Conservation (phyloP, 37 sponge, comb jelly and placozoan species). For the Spongilla lacustris region DNA sequence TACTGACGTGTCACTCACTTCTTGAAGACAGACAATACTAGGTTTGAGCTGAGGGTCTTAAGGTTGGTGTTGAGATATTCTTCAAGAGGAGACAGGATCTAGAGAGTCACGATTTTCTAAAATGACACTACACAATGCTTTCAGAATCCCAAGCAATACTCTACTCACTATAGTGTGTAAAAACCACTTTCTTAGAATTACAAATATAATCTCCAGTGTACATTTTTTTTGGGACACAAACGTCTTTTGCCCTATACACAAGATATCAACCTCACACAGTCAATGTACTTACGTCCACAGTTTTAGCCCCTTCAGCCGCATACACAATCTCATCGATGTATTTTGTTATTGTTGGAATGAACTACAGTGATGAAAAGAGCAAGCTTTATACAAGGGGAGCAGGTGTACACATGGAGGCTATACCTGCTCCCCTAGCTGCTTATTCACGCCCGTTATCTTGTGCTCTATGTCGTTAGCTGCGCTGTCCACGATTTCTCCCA, state of each 20-base stretch:
- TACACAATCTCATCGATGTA: background rate
- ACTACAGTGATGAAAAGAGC: background rate
- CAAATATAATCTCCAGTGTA: too few species aligned
- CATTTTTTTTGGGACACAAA: too few species aligned
- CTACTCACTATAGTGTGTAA: too few species aligned
- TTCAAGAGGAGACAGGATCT: constrained; percentile 33
- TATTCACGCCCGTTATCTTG: constrained; percentile 7
- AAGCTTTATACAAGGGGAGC: background rate
- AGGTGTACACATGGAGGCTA: background rate
- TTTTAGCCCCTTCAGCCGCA: background rate
- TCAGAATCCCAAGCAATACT: too few species aligned
- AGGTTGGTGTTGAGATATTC: constrained; percentile 48
- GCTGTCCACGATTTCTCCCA: constrained; percentile 19
- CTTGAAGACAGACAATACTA: constrained; percentile 27
- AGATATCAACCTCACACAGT: background rate
- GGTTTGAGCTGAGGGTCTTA: constrained; percentile 26
- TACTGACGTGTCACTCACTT: constrained; percentile 16
- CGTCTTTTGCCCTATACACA: background rate
- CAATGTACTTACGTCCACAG: background rate
- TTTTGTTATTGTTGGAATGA: background rate
- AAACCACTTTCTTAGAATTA: too few species aligned
- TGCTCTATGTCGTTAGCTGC: constrained; percentile 45
- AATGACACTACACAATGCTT: background rate
- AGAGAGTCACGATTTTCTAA: background rate
- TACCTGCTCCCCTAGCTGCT: constrained; percentile 24